Conservation (phyloP, 1,140 invertebrate species). For the Papilio machaon region DNA sequence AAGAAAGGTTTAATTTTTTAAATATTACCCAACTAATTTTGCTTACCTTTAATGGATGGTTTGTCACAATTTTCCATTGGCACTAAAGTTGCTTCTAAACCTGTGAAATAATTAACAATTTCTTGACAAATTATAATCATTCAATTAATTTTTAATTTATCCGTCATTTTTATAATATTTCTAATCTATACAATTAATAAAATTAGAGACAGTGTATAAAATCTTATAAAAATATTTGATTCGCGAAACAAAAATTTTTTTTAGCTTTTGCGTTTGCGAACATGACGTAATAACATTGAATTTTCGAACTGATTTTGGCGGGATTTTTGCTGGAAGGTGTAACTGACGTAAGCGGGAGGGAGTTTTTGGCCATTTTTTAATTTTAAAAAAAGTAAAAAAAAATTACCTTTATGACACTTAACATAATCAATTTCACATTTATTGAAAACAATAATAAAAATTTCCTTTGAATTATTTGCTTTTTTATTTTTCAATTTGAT, state of each 20-base stretch:
- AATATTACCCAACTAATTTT: background rate
- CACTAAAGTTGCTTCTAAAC: constrained; percentile 44
- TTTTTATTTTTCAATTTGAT: constrained; percentile 46
- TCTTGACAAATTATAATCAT: too few species aligned
- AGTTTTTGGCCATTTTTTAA: background rate
- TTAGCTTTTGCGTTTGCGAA: too few species aligned
- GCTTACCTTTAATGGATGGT: background rate
- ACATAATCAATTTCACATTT: constrained; percentile 55
- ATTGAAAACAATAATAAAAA: constrained; percentile 47
- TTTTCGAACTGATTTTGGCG: too few species aligned
- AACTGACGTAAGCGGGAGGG: too few species aligned
- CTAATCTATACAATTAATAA: background rate
- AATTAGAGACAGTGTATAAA: background rate
- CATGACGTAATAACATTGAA: too few species aligned
- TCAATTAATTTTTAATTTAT: too few species aligned
- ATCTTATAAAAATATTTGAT: too few species aligned
- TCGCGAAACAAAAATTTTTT: too few species aligned
- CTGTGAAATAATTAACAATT: constrained; percentile 39
- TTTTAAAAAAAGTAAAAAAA: background rate
- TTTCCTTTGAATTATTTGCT: constrained; percentile 10
- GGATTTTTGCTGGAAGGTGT: too few species aligned
- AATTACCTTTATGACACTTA: constrained; percentile 54
- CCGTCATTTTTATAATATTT: background rate
- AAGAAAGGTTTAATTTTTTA: background rate
- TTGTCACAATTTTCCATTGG: constrained; percentile 31